These are phyloP conservation scores for Chrysomallon squamiferum DNA, from an alignment of 1,140 invertebrate genomes.

Conservation along the genomic window DNA sequence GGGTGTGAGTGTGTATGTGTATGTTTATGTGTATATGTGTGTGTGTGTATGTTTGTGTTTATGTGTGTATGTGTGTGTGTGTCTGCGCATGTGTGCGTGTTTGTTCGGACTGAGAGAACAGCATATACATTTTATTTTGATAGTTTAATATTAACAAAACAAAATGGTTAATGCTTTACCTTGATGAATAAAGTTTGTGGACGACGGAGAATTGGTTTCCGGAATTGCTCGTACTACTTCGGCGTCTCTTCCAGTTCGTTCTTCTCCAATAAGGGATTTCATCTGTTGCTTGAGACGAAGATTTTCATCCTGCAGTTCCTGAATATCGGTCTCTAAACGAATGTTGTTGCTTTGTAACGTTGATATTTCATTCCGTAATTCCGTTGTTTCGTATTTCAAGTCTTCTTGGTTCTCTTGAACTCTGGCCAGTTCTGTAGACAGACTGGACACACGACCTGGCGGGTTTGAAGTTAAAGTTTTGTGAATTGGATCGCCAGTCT, in stretches of 20 bases:
- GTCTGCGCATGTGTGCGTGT: too few species aligned
- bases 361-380: slow-evolving; percentile 10
- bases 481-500: neutral
- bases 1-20: too few species aligned
- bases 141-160: too few species aligned
- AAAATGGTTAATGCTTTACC: neutral
- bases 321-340: slow-evolving; percentile 3
- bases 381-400: slow-evolving; percentile 11
- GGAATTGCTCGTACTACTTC: slow-evolving; percentile 6
- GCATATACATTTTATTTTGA: too few species aligned
- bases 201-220: slow-evolving; percentile 2
- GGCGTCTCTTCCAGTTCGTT: neutral
- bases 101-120: too few species aligned
- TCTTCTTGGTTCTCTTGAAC: neutral
- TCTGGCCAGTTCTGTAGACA: neutral
- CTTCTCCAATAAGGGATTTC: neutral
- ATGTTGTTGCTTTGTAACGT: slow-evolving; percentile 3
- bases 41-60: too few species aligned
- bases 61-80: too few species aligned
- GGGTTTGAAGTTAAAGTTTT: neutral
- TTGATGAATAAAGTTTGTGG: slow-evolving; percentile 11
- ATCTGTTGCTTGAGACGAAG: slow-evolving; percentile 9
- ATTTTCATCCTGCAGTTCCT: slow-evolving; percentile 15
- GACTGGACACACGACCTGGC: neutral
- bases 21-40: too few species aligned